These are phyloP conservation scores for Amazona guildingii DNA, from an alignment of 2,113 vertebrate species.

Conservation along the genomic window DNA sequence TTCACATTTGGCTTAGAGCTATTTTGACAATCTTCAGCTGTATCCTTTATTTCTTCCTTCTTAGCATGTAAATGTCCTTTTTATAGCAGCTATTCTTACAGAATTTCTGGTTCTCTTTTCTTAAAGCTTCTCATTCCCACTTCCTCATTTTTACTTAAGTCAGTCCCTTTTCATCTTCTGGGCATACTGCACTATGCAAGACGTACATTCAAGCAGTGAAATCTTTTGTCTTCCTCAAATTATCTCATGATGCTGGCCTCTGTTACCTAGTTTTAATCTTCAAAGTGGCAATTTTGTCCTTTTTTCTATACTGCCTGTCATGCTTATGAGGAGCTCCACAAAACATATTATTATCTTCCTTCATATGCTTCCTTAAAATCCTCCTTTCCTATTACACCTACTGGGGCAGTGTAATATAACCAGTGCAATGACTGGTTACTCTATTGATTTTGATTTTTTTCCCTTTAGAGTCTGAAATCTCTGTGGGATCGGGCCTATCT, in stretches of 20 bases:
- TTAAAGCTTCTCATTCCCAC: conserved; percentile 28
- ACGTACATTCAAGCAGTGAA: background rate
- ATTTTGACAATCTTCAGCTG: conserved; percentile 53
- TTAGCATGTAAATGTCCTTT: conserved; percentile 41
- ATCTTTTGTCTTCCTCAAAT: conserved; percentile 9
- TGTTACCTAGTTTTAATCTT: background rate
- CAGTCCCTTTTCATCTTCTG: conserved; percentile 1
- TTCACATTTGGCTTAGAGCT: conserved; percentile 42
- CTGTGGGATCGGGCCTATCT: background rate
- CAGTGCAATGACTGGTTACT: background rate
- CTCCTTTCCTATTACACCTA: background rate
- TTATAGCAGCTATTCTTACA: conserved; percentile 43
- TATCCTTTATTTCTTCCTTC: conserved; percentile 54
- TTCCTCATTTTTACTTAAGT: conserved; percentile 44
- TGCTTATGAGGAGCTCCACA: background rate
- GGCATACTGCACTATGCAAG: background rate
- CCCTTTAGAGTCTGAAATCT: background rate
- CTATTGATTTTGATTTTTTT: background rate
- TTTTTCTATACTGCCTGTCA: background rate
- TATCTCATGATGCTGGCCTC: background rate
- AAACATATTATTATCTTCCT: background rate
- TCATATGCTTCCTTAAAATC: background rate
- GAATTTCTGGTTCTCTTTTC: conserved; percentile 55
- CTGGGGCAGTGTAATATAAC: background rate
- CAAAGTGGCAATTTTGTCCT: background rate